phyloP scores from a whole-genome alignment of 2,888 invertebrate species.

The Corythucha ciliata region DNA sequence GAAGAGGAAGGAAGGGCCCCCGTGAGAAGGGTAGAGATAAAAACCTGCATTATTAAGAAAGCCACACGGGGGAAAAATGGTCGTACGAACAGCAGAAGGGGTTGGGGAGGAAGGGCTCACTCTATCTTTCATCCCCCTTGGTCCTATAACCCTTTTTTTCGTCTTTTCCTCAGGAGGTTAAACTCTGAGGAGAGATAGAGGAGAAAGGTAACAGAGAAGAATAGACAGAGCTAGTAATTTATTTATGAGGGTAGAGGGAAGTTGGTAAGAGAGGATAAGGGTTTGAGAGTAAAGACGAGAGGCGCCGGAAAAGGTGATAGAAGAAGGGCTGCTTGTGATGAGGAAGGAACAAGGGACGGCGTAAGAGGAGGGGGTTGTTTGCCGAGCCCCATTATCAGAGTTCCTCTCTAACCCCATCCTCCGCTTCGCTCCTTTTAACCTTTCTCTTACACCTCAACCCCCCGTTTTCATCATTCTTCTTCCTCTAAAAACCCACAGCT shows the following conservation, averaged over 20 bases:
- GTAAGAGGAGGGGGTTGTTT: conserved; percentile 21
- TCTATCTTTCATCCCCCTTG: neutral
- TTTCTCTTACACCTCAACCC: conserved; percentile 2
- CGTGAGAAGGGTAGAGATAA: conserved; percentile 16
- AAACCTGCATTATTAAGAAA: conserved; percentile 23
- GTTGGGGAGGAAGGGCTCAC: conserved; percentile 9
- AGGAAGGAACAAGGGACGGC: conserved; percentile 26
- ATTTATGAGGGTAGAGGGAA: conserved; percentile 14
- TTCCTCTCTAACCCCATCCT: neutral
- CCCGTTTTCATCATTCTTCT: neutral
- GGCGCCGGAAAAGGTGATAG: conserved; percentile 16
- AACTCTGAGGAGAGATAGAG: conserved; percentile 23
- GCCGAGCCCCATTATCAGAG: conserved; percentile 17
- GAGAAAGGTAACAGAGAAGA: too few species aligned
- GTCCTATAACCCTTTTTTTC: too few species aligned
- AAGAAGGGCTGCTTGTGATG: conserved; percentile 15
- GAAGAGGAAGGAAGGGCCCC: conserved; percentile 16
- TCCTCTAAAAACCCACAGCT: conserved; percentile 1
- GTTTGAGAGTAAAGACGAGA: neutral
- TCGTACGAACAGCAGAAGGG: conserved; percentile 12
- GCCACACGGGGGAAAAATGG: conserved; percentile 18
- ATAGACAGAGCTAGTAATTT: conserved; percentile 16
- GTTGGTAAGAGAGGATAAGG: neutral
- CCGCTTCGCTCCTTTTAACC: neutral
- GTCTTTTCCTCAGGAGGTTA: too few species aligned